Evolutionary conservation across 2,113 vertebrate species (phyloP).

Genomic region (Rostratula benghalensis): DNA sequence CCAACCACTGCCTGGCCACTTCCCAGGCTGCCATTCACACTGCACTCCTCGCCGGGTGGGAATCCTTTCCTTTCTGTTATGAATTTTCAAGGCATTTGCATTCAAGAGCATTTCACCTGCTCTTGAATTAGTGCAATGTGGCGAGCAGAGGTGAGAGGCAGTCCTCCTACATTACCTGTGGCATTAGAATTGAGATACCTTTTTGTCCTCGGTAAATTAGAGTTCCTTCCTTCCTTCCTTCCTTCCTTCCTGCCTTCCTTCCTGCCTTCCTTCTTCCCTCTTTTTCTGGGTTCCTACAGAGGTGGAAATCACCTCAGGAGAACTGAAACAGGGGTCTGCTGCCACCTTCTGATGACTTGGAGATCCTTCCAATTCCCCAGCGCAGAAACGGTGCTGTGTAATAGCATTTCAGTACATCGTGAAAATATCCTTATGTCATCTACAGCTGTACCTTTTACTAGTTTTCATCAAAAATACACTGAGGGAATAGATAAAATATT

Average conservation of each 20-base stretch:
- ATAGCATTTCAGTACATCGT: neutral
- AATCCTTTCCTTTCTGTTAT: neutral
- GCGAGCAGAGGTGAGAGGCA: neutral
- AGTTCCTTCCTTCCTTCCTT: neutral
- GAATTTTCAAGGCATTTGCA: neutral
- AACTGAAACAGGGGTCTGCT: conserved; percentile 46
- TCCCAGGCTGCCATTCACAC: neutral
- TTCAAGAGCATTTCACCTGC: neutral
- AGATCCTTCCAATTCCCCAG: neutral
- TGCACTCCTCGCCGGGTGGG: no score
- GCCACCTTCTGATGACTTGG: conserved; percentile 63
- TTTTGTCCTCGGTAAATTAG: neutral
- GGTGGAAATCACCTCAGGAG: neutral
- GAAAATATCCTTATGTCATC: neutral
- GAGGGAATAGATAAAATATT: neutral
- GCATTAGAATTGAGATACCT: neutral
- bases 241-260: neutral
- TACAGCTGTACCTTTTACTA: neutral
- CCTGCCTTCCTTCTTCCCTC: neutral
- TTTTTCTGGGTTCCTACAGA: neutral
- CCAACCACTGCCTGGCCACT: fast-evolving
- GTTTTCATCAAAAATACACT: neutral
- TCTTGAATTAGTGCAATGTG: neutral
- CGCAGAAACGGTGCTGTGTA: fast-evolving
- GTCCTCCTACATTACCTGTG: neutral